Percentiles rank a stretch among this genome's conserved stretches.
Conservation (phyloP, 2,888 invertebrate genomes). For the Drosophila histrio region DNA sequence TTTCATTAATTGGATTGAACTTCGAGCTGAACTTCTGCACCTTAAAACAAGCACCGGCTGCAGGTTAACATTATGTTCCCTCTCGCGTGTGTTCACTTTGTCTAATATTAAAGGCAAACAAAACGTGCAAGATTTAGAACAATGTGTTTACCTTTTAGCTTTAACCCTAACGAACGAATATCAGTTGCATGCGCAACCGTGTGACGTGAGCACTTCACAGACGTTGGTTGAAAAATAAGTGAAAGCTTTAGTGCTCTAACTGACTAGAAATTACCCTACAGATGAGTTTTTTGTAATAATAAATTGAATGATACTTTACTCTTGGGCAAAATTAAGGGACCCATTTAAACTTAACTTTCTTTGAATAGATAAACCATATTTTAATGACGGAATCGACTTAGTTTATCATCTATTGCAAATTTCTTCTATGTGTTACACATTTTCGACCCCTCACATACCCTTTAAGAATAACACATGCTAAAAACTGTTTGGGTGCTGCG, state of each 20-base stretch:
- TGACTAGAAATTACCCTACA: conserved; percentile 9
- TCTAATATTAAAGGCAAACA: conserved; percentile 51
- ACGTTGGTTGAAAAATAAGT: background rate
- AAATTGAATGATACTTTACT: background rate
- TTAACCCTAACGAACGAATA: background rate
- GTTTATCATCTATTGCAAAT: too few relatives aligned
- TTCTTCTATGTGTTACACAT: background rate
- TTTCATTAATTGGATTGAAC: conserved; percentile 52
- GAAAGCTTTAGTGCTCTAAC: background rate
- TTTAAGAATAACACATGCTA: background rate
- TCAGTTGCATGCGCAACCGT: conserved; percentile 28
- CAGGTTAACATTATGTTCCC: background rate
- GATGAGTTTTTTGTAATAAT: background rate
- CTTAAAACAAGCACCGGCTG: conserved; percentile 1
- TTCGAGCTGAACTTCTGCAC: background rate
- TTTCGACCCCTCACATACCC: background rate
- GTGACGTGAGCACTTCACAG: conserved; percentile 15
- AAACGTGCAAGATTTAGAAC: conserved; percentile 37
- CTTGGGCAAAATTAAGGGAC: background rate
- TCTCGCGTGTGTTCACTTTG: background rate
- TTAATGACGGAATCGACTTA: too few relatives aligned
- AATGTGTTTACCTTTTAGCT: background rate
- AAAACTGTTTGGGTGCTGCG: conserved; percentile 21
- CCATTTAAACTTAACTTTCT: background rate
- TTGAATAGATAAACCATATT: too few relatives aligned